Evolutionary conservation across 2,888 invertebrate species (phyloP), one percentile per base, ranked within the genome.

Genomic region (Orchesella flavescens): DNA sequence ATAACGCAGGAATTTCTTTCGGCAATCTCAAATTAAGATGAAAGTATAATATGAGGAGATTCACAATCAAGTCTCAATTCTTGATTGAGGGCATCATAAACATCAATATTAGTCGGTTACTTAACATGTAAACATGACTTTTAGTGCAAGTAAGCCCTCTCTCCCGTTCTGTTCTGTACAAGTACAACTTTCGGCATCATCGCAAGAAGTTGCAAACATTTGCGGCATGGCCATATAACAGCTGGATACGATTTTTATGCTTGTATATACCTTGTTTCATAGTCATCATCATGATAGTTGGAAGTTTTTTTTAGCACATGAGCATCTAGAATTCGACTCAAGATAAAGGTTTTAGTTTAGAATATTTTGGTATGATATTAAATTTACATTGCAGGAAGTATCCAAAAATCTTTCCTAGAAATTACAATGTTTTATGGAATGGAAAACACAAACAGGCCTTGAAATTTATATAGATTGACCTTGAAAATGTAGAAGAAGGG

Each of bases 101-200:
- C 81, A 75, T 81, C 81, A 75, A 74, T 81, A 81, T 81, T 68
- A 80, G 43, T 65, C 73, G 68, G 80, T 68, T 59, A 80, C 61
- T 69, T 74, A 74, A 73, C 81, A 81, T 66, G 81, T 74, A 59
- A 75, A 81, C 81, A 81, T 81, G 81, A 81, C 69, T 81, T 81
- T 66, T 75, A 69, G 59, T 81, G 69, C 59, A 68, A 43, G 53
- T 81, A 73, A 66, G 19, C 43, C 53, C n/a, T 72, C 24, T 65
- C 59, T 21, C 7, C 12, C 61, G 21, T 23, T 55, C 10, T 17
- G 55, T 13, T 57, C 3, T 23, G 23, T 13, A 23, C 57, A 61
- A 10, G 4, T 53, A 53, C 15, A n/a, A 53, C 53, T 53, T 17
- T n/a, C 53, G 17, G 53, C 15, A n/a, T 10, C 13, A 9, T 46